These are phyloP conservation scores for Hylomyscus alleni DNA, from an alignment of 2,797 vertebrate species.

Conservation along the genomic window DNA sequence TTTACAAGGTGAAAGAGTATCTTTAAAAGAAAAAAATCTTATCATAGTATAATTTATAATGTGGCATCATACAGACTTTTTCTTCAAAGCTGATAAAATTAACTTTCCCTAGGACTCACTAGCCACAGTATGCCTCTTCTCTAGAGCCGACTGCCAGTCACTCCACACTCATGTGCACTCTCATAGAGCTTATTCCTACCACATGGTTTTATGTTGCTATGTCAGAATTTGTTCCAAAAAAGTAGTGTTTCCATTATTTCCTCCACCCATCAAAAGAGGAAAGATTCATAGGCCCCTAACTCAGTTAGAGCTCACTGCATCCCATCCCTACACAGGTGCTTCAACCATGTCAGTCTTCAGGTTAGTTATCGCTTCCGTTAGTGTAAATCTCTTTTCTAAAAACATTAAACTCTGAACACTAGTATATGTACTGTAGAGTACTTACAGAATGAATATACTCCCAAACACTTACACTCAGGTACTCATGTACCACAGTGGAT, in stretches of 20 bases:
- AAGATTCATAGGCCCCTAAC: slow-evolving; percentile 33
- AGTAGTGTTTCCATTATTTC: slow-evolving; percentile 48
- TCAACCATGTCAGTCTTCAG: neutral
- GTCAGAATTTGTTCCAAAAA: slow-evolving; percentile 40
- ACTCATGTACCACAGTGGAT: slow-evolving; percentile 6
- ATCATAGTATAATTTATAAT: slow-evolving; percentile 17
- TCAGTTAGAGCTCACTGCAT: neutral
- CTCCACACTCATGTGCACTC: neutral
- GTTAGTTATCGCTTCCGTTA: neutral
- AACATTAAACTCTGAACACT: neutral
- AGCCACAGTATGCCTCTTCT: neutral
- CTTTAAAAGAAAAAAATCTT: slow-evolving; percentile 25
- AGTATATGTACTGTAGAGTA: neutral
- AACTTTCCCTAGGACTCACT: neutral
- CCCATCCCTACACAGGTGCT: neutral
- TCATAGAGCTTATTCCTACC: neutral
- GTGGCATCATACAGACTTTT: slow-evolving; percentile 33
- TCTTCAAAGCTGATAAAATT: slow-evolving; percentile 42
- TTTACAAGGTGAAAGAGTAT: slow-evolving; percentile 50
- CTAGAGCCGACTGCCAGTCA: neutral
- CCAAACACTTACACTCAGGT: slow-evolving; percentile 7
- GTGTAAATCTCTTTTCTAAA: slow-evolving; percentile 46
- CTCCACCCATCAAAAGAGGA: slow-evolving; percentile 27
- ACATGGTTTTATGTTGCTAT: neutral
- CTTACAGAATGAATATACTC: neutral